Evolutionary conservation across 2,888 invertebrate species (phyloP).

Genomic region (Pediacus dermestoides): DNA sequence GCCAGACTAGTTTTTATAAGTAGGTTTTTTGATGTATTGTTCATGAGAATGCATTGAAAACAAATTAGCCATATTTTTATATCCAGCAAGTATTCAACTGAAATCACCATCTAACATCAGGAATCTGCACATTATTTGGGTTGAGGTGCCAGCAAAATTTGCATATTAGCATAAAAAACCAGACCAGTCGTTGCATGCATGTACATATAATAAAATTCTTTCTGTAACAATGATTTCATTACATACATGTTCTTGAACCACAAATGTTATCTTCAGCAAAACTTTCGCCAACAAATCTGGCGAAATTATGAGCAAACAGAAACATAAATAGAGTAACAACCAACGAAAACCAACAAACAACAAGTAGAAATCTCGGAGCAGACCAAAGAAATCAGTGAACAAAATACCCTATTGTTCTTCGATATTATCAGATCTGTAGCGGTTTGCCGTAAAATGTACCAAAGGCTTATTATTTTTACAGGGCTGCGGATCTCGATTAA

Average conservation of each 20-base stretch:
- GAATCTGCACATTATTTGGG: too few relatives aligned
- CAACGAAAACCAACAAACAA: too few relatives aligned
- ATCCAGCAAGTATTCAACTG: too few relatives aligned
- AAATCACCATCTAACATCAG: too few relatives aligned
- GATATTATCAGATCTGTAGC: slow-evolving; percentile 35
- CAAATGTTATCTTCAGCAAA: slow-evolving; percentile 35
- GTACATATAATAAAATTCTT: slow-evolving; percentile 32
- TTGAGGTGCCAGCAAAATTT: too few relatives aligned
- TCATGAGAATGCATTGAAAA: too few relatives aligned
- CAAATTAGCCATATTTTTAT: too few relatives aligned
- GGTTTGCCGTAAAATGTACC: slow-evolving; percentile 38
- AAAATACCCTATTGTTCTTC: slow-evolving; percentile 40
- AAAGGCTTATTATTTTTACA: slow-evolving; percentile 42
- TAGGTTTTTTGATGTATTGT: slow-evolving; percentile 22
- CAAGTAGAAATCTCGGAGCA: slow-evolving; percentile 20
- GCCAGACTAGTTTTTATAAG: slow-evolving; percentile 26
- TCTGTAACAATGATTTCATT: slow-evolving; percentile 36
- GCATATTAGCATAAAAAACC: slow-evolving; percentile 22
- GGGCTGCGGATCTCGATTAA: slow-evolving; percentile 38
- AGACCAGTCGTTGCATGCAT: too few relatives aligned
- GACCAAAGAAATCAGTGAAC: slow-evolving; percentile 33
- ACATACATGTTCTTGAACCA: slow-evolving; percentile 36
- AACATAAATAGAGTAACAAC: slow-evolving; percentile 4
- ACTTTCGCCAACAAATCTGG: slow-evolving; percentile 38
- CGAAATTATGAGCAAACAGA: background rate